Base-by-base conservation (phyloP, 2,888 invertebrate species). In the Lymantria monacha region DNA sequence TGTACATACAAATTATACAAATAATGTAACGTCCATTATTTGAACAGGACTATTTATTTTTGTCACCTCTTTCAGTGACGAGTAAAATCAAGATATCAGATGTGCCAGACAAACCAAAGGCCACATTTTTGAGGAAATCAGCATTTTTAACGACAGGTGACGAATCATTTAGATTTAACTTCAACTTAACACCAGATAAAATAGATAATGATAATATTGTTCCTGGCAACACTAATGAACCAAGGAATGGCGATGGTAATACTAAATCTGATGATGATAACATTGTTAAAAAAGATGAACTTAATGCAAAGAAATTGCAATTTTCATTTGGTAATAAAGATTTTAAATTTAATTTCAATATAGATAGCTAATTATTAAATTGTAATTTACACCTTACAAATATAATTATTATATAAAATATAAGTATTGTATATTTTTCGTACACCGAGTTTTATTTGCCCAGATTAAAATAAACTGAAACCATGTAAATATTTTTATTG, bases 61-160 rank as follows among this genome's bases (percentile, higher is more conserved):
- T 40, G 9, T 37, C n/a, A 30, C 64, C 63, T 53, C 71, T 91
- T 92, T 62, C 83, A 93, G 93, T 85, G 82, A 85, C 90, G 61
- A 87, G 87, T 66, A 92, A 92, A 81, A 92, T 94, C 59, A 93
- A 93, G 79, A 92, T 94, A 63, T 84, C 90, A 45, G 79, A 91
- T 31, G 83, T 72, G 48, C 80, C 91, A 12, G 87, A 87, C 51
- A 84, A 86, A 66, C 92, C 67, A 45, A 95, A 95, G 74, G 95
- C 94, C 8, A 87, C 93, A 61, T 96, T 95, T 84, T 74, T 96
- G 11, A 94, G 93, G 70, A 96, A 95, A 83, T 94, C 95, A 1
- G 87, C 89, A 30, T 88, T 93, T 64, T 67, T 85, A 44, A 83
- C 86, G 9, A 90, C 92, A 0, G 93, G 92, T 7, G 81, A 91